These are phyloP conservation scores for Crocallis elinguaria DNA, from an alignment of 2,888 invertebrate genomes.

Conservation along the genomic window DNA sequence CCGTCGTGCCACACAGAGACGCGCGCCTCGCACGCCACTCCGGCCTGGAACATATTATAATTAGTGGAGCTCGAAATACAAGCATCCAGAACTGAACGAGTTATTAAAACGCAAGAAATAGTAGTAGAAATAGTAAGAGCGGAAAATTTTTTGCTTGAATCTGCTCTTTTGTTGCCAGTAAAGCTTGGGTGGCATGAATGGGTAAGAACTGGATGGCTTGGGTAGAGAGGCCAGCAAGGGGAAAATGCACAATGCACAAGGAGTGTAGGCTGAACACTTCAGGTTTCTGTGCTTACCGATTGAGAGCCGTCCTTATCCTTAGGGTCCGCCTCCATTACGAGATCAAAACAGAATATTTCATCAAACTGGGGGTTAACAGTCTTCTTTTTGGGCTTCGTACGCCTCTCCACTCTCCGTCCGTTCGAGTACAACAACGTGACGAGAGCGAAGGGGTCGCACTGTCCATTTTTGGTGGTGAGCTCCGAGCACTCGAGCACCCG, in stretches of 20 bases:
- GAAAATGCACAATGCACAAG: too few relatives aligned
- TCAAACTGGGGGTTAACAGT: constrained; percentile 95
- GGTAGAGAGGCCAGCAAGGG: too few relatives aligned
- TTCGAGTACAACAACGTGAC: constrained; percentile 92
- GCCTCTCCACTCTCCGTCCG: constrained; percentile 90
- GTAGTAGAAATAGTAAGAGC: too few relatives aligned
- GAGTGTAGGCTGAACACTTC: too few relatives aligned
- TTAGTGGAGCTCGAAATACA: too few relatives aligned
- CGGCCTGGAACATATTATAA: too few relatives aligned
- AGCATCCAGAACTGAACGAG: background rate
- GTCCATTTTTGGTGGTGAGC: constrained; percentile 94
- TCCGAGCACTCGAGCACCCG: constrained; percentile 94
- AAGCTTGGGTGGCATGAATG: too few relatives aligned
- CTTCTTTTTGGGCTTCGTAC: constrained; percentile 95
- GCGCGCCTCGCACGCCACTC: constrained; percentile 91
- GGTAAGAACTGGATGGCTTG: too few relatives aligned
- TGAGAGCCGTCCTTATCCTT: constrained; percentile 83
- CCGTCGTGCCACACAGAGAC: constrained; percentile 95
- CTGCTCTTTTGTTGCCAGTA: too few relatives aligned
- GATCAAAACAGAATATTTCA: constrained; percentile 92
- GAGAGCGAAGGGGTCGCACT: constrained; percentile 95
- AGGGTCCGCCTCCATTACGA: constrained; percentile 84
- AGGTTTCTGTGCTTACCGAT: too few relatives aligned
- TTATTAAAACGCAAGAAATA: too few relatives aligned
- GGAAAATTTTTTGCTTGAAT: too few relatives aligned